phyloP scores from a whole-genome alignment of 2,113 vertebrate species.

The Dromaius novaehollandiae region DNA sequence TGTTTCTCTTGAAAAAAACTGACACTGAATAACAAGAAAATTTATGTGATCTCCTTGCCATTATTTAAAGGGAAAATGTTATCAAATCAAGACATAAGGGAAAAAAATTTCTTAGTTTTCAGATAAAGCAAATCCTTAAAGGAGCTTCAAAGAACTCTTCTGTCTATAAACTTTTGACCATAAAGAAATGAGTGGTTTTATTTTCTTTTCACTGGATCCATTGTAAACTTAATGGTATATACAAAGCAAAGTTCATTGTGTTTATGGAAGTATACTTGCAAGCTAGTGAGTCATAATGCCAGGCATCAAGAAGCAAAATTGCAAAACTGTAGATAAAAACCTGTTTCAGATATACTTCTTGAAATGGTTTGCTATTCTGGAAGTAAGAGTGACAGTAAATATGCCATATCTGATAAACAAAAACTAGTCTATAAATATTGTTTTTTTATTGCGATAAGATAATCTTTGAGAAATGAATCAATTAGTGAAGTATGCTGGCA shows the following conservation, averaged over 20 bases:
- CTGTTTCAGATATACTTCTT: not conserved
- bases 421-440: not conserved
- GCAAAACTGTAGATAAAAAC: not conserved
- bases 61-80: constrained; percentile 24
- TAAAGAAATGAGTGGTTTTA: not conserved
- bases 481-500: not conserved
- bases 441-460: not conserved
- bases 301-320: not conserved
- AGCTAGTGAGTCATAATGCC: not conserved
- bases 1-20: constrained; percentile 3
- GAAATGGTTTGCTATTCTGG: not conserved
- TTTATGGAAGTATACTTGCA: not conserved
- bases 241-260: not conserved
- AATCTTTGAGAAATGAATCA: not conserved
- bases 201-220: not conserved
- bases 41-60: constrained; percentile 2
- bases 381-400: not conserved
- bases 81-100: constrained; percentile 23
- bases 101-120: not conserved
- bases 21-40: not conserved
- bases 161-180: not conserved
- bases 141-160: not conserved
- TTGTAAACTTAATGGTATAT: not conserved
- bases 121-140: not conserved
- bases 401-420: not conserved